Conservation (phyloP, 2,797 vertebrate species). For the Cottoperca gobio region DNA sequence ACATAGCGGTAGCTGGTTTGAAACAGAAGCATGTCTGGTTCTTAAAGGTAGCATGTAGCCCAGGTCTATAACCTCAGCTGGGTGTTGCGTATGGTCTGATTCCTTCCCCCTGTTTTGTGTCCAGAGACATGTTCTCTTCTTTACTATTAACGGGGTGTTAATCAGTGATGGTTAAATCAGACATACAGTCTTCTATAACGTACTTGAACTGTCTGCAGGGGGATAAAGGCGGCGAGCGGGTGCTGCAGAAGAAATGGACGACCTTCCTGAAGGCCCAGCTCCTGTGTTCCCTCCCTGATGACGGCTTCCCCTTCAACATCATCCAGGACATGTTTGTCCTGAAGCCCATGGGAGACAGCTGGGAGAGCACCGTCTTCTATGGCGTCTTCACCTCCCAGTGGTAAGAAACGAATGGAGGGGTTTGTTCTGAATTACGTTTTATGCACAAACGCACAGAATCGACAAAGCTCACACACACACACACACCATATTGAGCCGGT, state of each 20-base stretch:
- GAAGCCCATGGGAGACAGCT: constrained; percentile 84
- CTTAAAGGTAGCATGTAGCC: neutral
- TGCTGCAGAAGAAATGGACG: constrained; percentile 95
- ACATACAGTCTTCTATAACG: neutral
- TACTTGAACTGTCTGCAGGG: constrained; percentile 80
- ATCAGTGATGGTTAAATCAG: neutral
- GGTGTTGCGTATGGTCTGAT: neutral
- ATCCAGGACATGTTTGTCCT: constrained; percentile 94
- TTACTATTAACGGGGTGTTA: neutral
- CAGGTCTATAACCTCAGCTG: no score
- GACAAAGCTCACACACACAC: constrained; percentile 17
- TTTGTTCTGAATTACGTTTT: constrained; percentile 29
- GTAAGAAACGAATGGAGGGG: constrained; percentile 71
- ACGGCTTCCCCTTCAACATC: constrained; percentile 94
- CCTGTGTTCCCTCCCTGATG: constrained; percentile 90
- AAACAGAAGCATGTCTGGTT: neutral
- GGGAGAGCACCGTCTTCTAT: constrained; percentile 90
- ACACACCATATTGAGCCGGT: constrained; percentile 37
- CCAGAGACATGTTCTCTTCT: neutral
- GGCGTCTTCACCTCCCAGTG: constrained; percentile 96
- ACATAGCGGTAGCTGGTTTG: no score
- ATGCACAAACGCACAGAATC: constrained; percentile 19
- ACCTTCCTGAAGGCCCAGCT: constrained; percentile 95
- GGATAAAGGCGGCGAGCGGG: constrained; percentile 91
- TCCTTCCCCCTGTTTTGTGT: neutral